phyloP scores from a whole-genome alignment of 2,113 vertebrate genomes.

The Plestiodon gilberti region DNA sequence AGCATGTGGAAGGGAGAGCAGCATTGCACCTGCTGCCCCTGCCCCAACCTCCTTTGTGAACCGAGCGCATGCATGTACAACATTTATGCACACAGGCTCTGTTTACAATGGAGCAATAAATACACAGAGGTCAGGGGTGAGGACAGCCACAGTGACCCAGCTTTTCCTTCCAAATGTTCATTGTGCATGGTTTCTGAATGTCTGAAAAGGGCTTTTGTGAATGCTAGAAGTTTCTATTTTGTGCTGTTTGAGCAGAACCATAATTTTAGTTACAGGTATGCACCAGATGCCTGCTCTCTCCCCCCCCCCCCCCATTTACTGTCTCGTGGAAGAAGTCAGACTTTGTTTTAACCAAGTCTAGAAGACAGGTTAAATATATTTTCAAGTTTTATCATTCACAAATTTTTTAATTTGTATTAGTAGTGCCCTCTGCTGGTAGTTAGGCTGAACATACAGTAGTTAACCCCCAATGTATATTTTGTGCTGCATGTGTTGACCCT shows the following conservation, averaged over 20 bases:
- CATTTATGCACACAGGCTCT: too few species aligned
- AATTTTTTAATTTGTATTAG: background rate
- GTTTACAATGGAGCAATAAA: too few species aligned
- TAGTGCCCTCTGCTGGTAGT: background rate
- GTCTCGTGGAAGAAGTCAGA: background rate
- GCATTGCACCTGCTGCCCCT: background rate
- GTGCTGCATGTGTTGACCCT: too few species aligned
- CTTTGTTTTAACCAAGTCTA: background rate
- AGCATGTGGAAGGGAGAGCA: background rate
- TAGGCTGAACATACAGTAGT: background rate
- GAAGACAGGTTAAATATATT: background rate
- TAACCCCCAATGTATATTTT: background rate
- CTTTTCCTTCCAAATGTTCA: background rate
- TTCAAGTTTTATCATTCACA: background rate
- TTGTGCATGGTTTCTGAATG: background rate
- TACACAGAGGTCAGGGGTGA: too few species aligned
- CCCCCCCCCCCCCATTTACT: background rate
- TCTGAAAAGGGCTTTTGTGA: accelerated
- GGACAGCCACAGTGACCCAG: too few species aligned
- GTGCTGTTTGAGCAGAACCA: background rate
- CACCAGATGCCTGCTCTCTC: background rate
- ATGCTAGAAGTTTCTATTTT: background rate
- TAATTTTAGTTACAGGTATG: background rate
- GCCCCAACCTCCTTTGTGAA: too few species aligned
- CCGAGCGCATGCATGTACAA: too few species aligned